Percentiles rank a stretch among this genome's conserved stretches.
Conservation (phyloP, 2,888 invertebrate genomes). For the Papilio demoleus region DNA sequence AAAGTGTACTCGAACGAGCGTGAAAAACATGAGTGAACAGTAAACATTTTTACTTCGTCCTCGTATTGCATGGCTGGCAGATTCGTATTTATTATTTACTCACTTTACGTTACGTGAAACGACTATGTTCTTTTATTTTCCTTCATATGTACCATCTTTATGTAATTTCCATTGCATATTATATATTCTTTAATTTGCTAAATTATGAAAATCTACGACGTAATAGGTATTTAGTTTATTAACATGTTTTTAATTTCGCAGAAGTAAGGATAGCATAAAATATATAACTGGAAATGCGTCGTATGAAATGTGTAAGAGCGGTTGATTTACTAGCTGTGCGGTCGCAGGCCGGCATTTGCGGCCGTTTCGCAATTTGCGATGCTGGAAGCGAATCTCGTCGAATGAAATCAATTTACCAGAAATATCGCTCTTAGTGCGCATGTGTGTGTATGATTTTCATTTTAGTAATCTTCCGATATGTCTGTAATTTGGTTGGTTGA, state of each 20-base stretch:
- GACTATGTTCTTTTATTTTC: not conserved
- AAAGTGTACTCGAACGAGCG: constrained; percentile 16
- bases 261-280: constrained; percentile 4
- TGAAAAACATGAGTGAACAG: constrained; percentile 27
- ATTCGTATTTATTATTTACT: constrained; percentile 20
- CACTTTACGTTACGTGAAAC: not conserved
- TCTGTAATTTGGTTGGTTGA: not conserved
- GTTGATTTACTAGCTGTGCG: constrained; percentile 36
- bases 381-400: constrained; percentile 36
- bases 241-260: not conserved
- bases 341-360: constrained; percentile 35
- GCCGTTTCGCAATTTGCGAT: constrained; percentile 34
- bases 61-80: not conserved
- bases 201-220: not conserved
- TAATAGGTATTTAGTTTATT: not conserved
- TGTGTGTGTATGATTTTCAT: constrained; percentile 22
- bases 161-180: not conserved
- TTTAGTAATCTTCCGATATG: not conserved
- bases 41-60: constrained; percentile 15
- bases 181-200: too few species aligned
- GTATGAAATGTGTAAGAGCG: constrained; percentile 28
- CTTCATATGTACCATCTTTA: not conserved
- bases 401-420: constrained; percentile 37
- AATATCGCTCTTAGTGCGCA: constrained; percentile 19
- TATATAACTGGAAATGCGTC: constrained; percentile 22